Evolutionary conservation across 2,888 invertebrate genomes (phyloP).

Genomic region (Caenorhabditis sulstoni): DNA sequence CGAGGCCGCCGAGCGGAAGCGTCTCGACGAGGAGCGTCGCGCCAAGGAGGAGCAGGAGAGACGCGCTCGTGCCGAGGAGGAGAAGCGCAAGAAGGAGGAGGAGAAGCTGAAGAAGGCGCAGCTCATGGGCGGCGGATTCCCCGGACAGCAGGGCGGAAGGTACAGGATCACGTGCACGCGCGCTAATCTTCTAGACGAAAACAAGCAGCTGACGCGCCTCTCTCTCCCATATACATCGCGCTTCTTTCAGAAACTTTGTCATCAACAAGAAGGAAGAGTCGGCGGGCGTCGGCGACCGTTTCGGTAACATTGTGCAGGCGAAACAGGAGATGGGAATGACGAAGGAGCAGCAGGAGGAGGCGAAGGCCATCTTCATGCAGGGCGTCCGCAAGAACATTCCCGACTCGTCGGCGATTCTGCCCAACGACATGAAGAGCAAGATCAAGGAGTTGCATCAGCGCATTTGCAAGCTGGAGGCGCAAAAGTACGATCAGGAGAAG

Average conservation of each 20-base stretch:
- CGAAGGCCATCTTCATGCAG: slow-evolving; percentile 84
- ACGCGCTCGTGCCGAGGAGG: slow-evolving; percentile 74
- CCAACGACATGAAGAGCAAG: slow-evolving; percentile 74
- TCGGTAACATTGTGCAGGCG: slow-evolving; percentile 89
- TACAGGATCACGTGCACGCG: slow-evolving; percentile 5
- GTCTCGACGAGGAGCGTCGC: slow-evolving; percentile 76
- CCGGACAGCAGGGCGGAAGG: slow-evolving; percentile 58
- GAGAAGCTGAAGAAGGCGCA: slow-evolving; percentile 74
- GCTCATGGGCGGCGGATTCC: slow-evolving; percentile 56
- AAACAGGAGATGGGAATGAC: slow-evolving; percentile 98
- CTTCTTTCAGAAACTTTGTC: slow-evolving; percentile 64
- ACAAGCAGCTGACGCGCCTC: no score
- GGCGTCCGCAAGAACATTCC: slow-evolving; percentile 56
- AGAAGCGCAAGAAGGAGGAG: slow-evolving; percentile 76
- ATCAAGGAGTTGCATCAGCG: slow-evolving; percentile 79
- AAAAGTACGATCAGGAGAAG: slow-evolving; percentile 80
- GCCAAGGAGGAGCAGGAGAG: slow-evolving; percentile 74
- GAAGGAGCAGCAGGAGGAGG: slow-evolving; percentile 98
- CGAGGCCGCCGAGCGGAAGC: slow-evolving; percentile 73
- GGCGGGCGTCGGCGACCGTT: slow-evolving; percentile 76
- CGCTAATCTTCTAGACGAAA: no score
- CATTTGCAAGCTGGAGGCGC: slow-evolving; percentile 79
- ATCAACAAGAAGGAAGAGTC: slow-evolving; percentile 79
- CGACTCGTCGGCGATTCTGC: slow-evolving; percentile 56
- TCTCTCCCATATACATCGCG: no score